A percentile compares a stretch with the other conserved stretches of the same genome.
Conservation (phyloP, 2,113 vertebrate species). For the Hippocampus abdominalis region DNA sequence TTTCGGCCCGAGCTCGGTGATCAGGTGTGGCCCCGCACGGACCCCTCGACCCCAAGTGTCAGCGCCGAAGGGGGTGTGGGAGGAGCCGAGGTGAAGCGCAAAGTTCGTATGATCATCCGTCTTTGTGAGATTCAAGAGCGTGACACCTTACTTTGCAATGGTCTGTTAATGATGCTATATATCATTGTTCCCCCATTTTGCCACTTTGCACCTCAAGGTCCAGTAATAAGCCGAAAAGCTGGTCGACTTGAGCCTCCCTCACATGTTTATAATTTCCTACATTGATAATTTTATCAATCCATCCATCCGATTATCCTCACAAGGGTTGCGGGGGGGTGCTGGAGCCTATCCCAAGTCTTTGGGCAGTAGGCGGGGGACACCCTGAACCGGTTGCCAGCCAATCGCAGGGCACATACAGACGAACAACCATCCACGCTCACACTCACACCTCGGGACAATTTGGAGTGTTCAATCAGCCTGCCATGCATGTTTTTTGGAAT, state of each 20-base stretch:
- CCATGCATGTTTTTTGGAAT: no score
- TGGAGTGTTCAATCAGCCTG: no score
- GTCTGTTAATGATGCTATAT: background rate
- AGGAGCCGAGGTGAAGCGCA: background rate
- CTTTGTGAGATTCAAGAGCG: slow-evolving; percentile 10
- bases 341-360: no score
- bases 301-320: no score
- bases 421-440: no score
- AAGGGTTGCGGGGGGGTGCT: no score
- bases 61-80: slow-evolving; percentile 4
- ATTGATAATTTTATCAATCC: background rate
- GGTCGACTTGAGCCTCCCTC: background rate
- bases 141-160: slow-evolving; percentile 16
- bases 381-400: no score
- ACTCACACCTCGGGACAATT: no score
- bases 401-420: no score
- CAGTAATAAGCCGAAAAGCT: background rate
- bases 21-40: slow-evolving; percentile 45
- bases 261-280: background rate
- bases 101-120: slow-evolving; percentile 1
- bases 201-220: background rate
- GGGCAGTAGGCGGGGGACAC: no score
- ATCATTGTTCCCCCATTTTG: background rate
- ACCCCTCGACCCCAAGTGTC: slow-evolving; percentile 33
- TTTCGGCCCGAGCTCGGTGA: slow-evolving; percentile 35